A percentile compares a stretch with the other conserved stretches of the same genome.
Evolutionary conservation across 2,797 vertebrate genomes (phyloP).

Genomic region (Chrosomus eos): DNA sequence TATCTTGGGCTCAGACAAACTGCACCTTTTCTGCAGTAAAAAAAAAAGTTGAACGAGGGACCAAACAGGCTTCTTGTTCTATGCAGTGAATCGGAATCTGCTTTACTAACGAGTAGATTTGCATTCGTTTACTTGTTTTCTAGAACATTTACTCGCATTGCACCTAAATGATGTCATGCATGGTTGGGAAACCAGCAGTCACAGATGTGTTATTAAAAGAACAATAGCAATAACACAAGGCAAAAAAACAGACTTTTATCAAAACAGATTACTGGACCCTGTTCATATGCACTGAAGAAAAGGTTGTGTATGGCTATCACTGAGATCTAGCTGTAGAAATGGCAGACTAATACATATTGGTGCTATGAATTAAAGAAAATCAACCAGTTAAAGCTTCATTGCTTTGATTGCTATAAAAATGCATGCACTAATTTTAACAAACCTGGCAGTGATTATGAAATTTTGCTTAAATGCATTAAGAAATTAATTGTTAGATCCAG

Average conservation of each 20-base stretch:
- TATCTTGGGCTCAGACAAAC: neutral
- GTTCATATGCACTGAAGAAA: neutral
- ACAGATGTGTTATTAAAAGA: neutral
- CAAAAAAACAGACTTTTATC: neutral
- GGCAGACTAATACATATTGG: slow-evolving; percentile 5
- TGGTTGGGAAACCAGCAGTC: neutral
- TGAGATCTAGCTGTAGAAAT: slow-evolving; percentile 5
- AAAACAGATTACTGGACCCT: slow-evolving; percentile 4
- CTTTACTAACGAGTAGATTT: slow-evolving; percentile 6
- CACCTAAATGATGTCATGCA: slow-evolving; percentile 31
- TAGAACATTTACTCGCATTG: slow-evolving; percentile 6
- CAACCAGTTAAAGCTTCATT: neutral
- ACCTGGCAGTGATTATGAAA: neutral
- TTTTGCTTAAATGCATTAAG: neutral
- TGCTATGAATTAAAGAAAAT: neutral
- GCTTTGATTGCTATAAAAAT: neutral
- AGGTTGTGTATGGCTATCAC: slow-evolving; percentile 2
- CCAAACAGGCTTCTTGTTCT: slow-evolving; percentile 15
- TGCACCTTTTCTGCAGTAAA: slow-evolving; percentile 13
- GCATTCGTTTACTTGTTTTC: slow-evolving; percentile 9
- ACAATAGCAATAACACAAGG: slow-evolving; percentile 38
- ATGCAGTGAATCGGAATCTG: neutral
- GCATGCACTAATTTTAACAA: neutral
- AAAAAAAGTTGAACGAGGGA: neutral
- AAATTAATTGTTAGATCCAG: neutral